Evolutionary conservation across 2,113 vertebrate genomes (phyloP).

Genomic region (Alligator mississippiensis): DNA sequence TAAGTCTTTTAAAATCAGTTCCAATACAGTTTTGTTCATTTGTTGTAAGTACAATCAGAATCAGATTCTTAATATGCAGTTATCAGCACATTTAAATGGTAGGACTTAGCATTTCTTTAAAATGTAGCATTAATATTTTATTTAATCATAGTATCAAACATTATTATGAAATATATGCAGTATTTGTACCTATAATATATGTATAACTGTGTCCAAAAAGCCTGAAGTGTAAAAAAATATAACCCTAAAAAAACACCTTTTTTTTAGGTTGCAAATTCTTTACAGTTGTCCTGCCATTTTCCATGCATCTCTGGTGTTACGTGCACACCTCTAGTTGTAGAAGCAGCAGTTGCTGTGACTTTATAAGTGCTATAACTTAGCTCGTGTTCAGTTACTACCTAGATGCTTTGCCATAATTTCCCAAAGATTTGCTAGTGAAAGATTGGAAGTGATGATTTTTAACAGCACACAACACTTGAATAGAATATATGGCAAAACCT

Average conservation of each 20-base stretch:
- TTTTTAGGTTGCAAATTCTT: background rate
- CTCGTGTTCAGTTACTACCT: background rate
- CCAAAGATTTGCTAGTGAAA: background rate
- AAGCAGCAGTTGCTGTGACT: background rate
- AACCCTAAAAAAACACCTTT: background rate
- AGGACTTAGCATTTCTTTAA: background rate
- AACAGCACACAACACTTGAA: background rate
- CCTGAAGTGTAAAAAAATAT: background rate
- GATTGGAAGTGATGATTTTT: background rate
- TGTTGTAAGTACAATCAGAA: background rate
- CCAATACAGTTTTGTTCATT: background rate
- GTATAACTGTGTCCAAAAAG: background rate
- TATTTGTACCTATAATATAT: background rate
- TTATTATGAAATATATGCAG: background rate
- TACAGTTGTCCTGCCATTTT: background rate
- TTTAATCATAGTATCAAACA: background rate
- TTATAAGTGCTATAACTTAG: background rate
- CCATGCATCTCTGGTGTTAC: background rate
- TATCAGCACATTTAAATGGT: background rate
- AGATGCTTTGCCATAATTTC: background rate
- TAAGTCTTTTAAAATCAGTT: background rate
- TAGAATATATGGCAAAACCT: background rate
- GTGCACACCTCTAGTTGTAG: background rate
- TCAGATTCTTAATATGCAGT: background rate
- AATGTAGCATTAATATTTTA: background rate